phyloP scores from a whole-genome alignment of 2,888 invertebrate species.

The Tachina fera region DNA sequence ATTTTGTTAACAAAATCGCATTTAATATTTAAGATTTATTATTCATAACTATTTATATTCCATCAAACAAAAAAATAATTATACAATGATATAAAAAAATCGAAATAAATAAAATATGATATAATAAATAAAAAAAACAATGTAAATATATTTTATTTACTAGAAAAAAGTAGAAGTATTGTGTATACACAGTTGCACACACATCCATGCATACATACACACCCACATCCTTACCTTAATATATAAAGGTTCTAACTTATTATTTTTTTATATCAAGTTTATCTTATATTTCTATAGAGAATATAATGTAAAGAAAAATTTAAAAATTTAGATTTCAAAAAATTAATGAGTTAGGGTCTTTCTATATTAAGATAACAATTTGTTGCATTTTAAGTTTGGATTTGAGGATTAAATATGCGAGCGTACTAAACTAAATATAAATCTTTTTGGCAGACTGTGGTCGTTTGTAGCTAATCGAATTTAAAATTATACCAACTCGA shows the following conservation, averaged over 20 bases:
- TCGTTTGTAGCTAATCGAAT: slow-evolving; percentile 45
- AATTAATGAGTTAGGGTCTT: too few species aligned
- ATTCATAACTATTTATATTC: too few species aligned
- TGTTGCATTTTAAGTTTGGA: slow-evolving; percentile 14
- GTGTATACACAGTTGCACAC: not conserved
- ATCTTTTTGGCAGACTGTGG: not conserved
- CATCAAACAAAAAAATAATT: not conserved
- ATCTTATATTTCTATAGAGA: too few species aligned
- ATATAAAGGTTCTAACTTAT: not conserved
- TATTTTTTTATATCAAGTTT: too few species aligned
- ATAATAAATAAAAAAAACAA: slow-evolving; percentile 1
- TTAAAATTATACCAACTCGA: slow-evolving; percentile 65
- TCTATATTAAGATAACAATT: too few species aligned
- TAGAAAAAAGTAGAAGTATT: not conserved
- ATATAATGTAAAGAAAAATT: too few species aligned
- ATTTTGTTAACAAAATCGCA: too few species aligned
- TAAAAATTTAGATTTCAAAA: too few species aligned
- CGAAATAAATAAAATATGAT: not conserved
- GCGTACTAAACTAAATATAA: not conserved
- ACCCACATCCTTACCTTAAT: not conserved
- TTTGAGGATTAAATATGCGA: not conserved
- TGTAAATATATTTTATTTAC: slow-evolving; percentile 11
- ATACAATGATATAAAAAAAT: too few species aligned
- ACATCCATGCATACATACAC: not conserved
- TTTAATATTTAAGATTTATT: too few species aligned